A percentile compares a stretch with the other conserved stretches of the same genome.
Evolutionary conservation across 2,888 invertebrate genomes (phyloP).

Genomic region (Caenorhabditis virilis): DNA sequence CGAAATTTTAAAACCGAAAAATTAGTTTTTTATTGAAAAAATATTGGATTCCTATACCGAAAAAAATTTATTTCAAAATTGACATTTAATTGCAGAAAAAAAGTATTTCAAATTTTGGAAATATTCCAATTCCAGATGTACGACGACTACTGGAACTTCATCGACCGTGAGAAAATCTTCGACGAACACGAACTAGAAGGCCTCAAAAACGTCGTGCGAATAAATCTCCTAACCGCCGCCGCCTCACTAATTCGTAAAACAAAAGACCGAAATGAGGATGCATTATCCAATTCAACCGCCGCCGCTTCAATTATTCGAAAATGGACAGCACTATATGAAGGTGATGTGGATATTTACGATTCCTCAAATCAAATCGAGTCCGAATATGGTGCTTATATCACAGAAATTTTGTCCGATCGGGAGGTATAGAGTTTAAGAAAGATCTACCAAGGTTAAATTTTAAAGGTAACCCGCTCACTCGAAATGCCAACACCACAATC

Average conservation of each 20-base stretch:
- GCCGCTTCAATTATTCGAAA: slow-evolving; percentile 18
- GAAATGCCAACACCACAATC: slow-evolving; percentile 14
- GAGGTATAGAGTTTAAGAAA: slow-evolving; percentile 8
- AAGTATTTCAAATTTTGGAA: no score
- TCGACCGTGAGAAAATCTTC: slow-evolving; percentile 31
- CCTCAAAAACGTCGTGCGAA: slow-evolving; percentile 36
- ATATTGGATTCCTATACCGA: no score
- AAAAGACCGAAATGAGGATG: slow-evolving; percentile 13
- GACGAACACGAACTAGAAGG: slow-evolving; percentile 29
- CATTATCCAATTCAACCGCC: slow-evolving; percentile 7
- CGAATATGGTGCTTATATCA: slow-evolving; percentile 23
- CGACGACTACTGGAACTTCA: slow-evolving; percentile 34
- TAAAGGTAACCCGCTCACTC: slow-evolving; percentile 7
- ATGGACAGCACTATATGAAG: slow-evolving; percentile 24
- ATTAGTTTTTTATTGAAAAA: no score
- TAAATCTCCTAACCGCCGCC: slow-evolving; percentile 29
- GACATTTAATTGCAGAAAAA: no score
- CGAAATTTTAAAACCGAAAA: no score
- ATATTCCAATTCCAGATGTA: slow-evolving; percentile 31
- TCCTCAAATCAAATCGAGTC: slow-evolving; percentile 29
- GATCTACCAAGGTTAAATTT: background rate
- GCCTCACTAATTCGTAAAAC: slow-evolving; percentile 29
- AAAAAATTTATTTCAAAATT: no score
- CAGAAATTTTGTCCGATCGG: slow-evolving; percentile 25
- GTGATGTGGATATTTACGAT: slow-evolving; percentile 33